Evolutionary conservation across 2,888 invertebrate species (phyloP).

Genomic region (Nysson spinosus): DNA sequence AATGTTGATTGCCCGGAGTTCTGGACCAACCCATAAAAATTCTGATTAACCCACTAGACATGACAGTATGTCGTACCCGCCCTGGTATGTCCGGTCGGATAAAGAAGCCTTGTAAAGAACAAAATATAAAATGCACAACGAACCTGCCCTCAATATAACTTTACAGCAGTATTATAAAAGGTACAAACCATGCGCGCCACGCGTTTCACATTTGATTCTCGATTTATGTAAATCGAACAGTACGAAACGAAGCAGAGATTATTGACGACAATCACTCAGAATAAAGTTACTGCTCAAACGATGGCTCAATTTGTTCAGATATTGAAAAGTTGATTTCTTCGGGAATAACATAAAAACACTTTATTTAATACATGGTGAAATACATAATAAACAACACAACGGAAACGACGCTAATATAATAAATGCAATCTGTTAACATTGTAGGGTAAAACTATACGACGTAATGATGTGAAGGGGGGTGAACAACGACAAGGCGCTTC

Average conservation of each 20-base stretch:
- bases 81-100: constrained; percentile 16
- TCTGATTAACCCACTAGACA: constrained; percentile 58
- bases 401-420: no score
- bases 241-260: not conserved
- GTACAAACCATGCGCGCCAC: not conserved
- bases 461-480: no score
- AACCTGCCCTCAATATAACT: constrained; percentile 12
- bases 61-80: constrained; percentile 42
- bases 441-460: no score
- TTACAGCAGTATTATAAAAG: constrained; percentile 24
- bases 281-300: no score
- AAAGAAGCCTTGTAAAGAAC: constrained; percentile 32
- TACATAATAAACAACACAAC: no score
- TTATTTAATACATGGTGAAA: no score
- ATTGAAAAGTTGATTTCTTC: not conserved
- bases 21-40: constrained; percentile 54
- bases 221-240: no score
- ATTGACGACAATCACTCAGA: not conserved
- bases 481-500: no score
- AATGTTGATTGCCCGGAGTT: constrained; percentile 59
- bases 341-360: not conserved
- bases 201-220: not conserved
- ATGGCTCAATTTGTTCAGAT: not conserved
- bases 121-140: constrained; percentile 33
- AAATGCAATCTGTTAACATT: no score